Conservation (phyloP, 1,140 invertebrate genomes). For the Dendrolimus punctatus region DNA sequence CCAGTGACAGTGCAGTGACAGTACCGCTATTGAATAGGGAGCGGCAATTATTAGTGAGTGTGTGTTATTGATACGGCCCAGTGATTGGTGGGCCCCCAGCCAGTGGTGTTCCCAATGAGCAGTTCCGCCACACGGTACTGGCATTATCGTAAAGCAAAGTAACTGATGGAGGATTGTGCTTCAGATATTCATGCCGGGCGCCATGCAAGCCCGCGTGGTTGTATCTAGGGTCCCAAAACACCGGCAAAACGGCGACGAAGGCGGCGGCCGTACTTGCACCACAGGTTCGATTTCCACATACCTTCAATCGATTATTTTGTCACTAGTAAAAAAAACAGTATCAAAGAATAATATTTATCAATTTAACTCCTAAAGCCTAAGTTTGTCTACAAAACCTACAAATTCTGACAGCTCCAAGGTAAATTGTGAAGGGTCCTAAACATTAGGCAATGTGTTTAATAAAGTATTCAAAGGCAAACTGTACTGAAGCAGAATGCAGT, state of each 20-base stretch:
- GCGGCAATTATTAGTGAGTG: slow-evolving; percentile 43
- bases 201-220: slow-evolving; percentile 51
- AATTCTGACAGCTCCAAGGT: slow-evolving; percentile 17
- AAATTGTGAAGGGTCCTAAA: slow-evolving; percentile 32
- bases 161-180: slow-evolving; percentile 54
- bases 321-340: no score
- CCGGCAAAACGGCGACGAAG: slow-evolving; percentile 56
- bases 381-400: no score
- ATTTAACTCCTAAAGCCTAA: no score
- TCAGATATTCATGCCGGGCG: slow-evolving; percentile 36
- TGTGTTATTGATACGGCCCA: slow-evolving; percentile 48
- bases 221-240: slow-evolving; percentile 39
- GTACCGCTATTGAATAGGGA: slow-evolving; percentile 35
- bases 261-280: slow-evolving; percentile 46
- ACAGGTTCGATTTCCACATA: slow-evolving; percentile 33
- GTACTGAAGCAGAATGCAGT: no score
- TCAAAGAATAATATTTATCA: not conserved
- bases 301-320: no score
- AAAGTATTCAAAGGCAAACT: not conserved
- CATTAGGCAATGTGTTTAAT: slow-evolving; percentile 1
- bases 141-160: slow-evolving; percentile 32
- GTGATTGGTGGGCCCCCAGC: slow-evolving; percentile 34
- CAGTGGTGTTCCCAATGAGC: slow-evolving; percentile 41
- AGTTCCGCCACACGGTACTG: slow-evolving; percentile 24
- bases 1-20: slow-evolving; percentile 31